Evolutionary conservation across 2,888 invertebrate species (phyloP).

Genomic region (Hylaea fasciaria): DNA sequence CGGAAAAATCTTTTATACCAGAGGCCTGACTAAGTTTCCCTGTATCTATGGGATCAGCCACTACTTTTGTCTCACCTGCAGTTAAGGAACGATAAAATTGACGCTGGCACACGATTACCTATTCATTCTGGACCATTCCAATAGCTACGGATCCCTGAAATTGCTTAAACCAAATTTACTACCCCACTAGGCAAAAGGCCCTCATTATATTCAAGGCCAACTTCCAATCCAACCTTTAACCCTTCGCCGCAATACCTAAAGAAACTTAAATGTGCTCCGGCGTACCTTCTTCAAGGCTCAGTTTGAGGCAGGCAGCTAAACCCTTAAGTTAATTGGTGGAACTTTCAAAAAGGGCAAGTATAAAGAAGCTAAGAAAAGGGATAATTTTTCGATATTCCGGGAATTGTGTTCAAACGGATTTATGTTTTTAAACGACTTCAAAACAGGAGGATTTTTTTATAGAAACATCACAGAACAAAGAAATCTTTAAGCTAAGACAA

Average conservation of each 20-base stretch:
- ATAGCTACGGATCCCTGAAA: constrained; percentile 9
- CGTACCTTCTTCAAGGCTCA: constrained; percentile 1
- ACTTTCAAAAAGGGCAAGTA: constrained; percentile 15
- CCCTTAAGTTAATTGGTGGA: constrained; percentile 27
- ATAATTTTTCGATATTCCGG: constrained; percentile 1
- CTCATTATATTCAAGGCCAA: constrained; percentile 26
- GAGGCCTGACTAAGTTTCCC: too few species aligned
- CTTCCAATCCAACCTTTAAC: constrained; percentile 20
- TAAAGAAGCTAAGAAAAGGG: constrained; percentile 7
- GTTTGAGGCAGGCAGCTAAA: constrained; percentile 16
- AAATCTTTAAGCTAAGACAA: too few species aligned
- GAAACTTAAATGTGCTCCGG: constrained; percentile 10
- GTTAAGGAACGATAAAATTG: too few species aligned
- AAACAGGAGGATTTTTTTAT: too few species aligned
- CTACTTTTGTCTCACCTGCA: too few species aligned
- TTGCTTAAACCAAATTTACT: constrained; percentile 20
- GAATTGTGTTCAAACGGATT: not conserved
- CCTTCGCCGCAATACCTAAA: constrained; percentile 18
- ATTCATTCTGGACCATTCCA: too few species aligned
- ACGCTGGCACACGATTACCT: too few species aligned
- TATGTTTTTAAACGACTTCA: too few species aligned
- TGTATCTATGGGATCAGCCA: too few species aligned
- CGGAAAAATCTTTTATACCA: too few species aligned
- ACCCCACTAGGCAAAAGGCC: constrained; percentile 20
- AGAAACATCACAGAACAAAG: too few species aligned